phyloP scores from a whole-genome alignment of 2,113 vertebrate species.

The Anhinga rufa region DNA sequence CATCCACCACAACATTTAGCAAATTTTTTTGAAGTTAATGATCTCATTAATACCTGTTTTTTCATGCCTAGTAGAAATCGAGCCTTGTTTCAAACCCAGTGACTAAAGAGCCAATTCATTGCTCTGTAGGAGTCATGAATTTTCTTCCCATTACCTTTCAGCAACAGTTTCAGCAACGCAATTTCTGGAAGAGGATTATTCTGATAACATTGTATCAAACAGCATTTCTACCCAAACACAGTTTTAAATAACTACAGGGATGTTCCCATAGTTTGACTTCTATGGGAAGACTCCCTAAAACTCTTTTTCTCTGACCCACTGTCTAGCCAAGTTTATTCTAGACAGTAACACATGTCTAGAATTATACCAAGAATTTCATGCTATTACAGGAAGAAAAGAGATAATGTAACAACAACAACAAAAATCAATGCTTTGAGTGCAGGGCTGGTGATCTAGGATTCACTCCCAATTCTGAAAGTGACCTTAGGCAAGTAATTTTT shows the following conservation, averaged over 20 bases:
- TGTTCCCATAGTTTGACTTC: not conserved
- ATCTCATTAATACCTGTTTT: not conserved
- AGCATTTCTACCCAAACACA: not conserved
- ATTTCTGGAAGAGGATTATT: not conserved
- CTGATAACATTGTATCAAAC: accelerated
- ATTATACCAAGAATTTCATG: not conserved
- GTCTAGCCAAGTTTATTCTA: not conserved
- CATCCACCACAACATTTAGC: not conserved
- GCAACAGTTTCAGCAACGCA: not conserved
- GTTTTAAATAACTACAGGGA: not conserved
- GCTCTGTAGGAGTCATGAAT: not conserved
- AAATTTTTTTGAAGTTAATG: not conserved
- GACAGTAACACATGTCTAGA: not conserved
- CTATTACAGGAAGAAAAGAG: not conserved
- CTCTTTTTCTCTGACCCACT: not conserved
- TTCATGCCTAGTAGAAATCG: not conserved
- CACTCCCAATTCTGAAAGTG: not conserved
- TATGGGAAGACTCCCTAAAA: not conserved
- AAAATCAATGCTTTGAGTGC: not conserved
- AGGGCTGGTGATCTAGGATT: not conserved
- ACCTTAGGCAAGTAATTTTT: not conserved
- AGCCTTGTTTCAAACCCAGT: not conserved
- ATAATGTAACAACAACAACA: not conserved
- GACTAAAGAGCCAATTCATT: not conserved
- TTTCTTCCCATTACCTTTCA: not conserved